These are phyloP conservation scores for Heliconius nattereri DNA, from an alignment of 1,140 invertebrate species.

Conservation along the genomic window DNA sequence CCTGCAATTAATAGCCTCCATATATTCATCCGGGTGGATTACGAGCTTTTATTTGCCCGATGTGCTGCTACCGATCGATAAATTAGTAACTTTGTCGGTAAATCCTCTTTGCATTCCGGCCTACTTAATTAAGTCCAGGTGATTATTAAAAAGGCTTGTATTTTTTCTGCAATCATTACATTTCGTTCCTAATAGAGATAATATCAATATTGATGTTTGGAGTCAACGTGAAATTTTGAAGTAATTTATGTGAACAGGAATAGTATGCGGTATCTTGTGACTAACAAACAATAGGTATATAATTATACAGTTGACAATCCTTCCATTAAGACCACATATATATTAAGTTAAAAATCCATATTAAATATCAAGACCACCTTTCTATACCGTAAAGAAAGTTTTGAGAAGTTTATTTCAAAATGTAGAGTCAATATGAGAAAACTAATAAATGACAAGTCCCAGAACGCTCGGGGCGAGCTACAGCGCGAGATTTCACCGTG, in stretches of 20 bases:
- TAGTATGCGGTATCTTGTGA: not conserved
- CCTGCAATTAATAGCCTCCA: conserved; percentile 79
- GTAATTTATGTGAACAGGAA: not conserved
- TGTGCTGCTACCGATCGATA: conserved; percentile 53
- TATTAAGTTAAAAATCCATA: not conserved
- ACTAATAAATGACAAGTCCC: conserved; percentile 50
- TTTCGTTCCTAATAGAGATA: not conserved
- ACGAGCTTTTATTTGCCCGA: conserved; percentile 65
- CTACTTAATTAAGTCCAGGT: conserved; percentile 33
- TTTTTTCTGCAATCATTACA: conserved; percentile 22
- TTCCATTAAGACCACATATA: not conserved
- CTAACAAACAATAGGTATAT: not conserved
- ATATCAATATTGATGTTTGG: not conserved
- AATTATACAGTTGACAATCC: not conserved
- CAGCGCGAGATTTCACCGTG: conserved; percentile 77
- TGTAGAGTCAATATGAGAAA: conserved; percentile 15
- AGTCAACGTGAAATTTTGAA: not conserved
- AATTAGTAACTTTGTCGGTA: conserved; percentile 47
- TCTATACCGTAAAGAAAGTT: not conserved
- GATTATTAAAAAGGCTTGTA: conserved; percentile 11
- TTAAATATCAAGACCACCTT: not conserved
- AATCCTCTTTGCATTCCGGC: conserved; percentile 42
- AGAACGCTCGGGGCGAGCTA: conserved; percentile 53
- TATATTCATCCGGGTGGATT: conserved; percentile 73
- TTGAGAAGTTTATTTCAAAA: not conserved